A percentile compares a stretch with the other conserved stretches of the same genome.
Evolutionary conservation across 2,113 vertebrate species (phyloP).

Genomic region (Cyphomyrus plagiostoma): DNA sequence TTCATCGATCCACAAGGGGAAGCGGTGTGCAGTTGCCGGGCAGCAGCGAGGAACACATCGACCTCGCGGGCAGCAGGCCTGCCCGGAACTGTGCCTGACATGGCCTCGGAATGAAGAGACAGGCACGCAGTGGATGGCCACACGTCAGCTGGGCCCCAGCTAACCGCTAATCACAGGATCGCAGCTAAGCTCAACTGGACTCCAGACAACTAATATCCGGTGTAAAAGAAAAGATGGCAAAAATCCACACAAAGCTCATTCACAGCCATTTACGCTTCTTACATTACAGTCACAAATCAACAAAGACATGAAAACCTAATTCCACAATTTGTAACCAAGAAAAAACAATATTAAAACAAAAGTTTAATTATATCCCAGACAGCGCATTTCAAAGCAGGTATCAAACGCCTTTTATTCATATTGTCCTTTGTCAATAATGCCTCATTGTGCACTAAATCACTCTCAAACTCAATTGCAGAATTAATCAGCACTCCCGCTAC

Average conservation of each 20-base stretch:
- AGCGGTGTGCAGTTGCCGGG: neutral
- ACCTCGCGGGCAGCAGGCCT: neutral
- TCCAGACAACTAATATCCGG: neutral
- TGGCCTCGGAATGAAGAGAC: neutral
- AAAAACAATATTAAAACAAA: neutral
- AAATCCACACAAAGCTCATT: neutral
- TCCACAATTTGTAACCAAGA: neutral
- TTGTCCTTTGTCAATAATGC: neutral
- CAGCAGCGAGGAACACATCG: neutral
- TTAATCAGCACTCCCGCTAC: neutral
- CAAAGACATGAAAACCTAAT: neutral
- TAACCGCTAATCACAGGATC: neutral
- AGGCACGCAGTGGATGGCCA: neutral
- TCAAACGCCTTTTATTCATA: neutral
- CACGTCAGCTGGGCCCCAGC: neutral
- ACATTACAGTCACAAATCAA: neutral
- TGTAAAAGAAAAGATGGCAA: neutral
- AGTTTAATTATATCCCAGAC: neutral
- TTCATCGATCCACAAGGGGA: neutral
- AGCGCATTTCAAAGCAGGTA: neutral
- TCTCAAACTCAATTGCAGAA: neutral
- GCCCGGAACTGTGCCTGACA: neutral
- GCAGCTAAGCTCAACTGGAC: neutral
- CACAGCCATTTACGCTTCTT: neutral
- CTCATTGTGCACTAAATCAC: neutral